Percentiles rank a stretch among this genome's conserved stretches.
These are phyloP conservation scores for Agapostemon virescens DNA, from an alignment of 2,888 invertebrate species.

Conservation along the genomic window DNA sequence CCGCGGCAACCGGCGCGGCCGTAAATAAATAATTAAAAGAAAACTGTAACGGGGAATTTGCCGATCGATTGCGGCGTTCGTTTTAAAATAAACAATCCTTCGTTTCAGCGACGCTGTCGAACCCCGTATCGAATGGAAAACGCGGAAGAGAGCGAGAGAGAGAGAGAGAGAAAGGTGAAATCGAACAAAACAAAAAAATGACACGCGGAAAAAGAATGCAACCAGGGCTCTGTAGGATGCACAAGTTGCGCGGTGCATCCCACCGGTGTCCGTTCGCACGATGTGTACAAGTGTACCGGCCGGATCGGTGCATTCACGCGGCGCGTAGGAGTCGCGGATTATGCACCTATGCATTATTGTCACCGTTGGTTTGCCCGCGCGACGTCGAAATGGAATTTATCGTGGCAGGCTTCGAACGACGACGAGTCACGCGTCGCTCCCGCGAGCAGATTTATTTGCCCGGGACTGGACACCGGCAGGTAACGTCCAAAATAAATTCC, in stretches of 20 bases:
- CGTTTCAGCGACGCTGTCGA: neutral
- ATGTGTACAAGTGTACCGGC: constrained; percentile 34
- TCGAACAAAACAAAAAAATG: neutral
- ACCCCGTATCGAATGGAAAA: neutral
- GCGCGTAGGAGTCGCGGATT: constrained; percentile 62
- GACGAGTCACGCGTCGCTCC: constrained; percentile 41
- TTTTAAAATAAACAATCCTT: constrained; percentile 1
- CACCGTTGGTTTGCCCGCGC: constrained; percentile 53
- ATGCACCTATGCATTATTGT: constrained; percentile 67
- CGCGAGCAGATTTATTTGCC: constrained; percentile 42
- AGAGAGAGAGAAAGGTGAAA: neutral
- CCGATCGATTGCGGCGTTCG: neutral
- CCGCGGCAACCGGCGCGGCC: neutral
- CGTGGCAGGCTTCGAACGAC: constrained; percentile 45
- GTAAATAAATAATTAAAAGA: neutral
- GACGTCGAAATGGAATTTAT: constrained; percentile 61
- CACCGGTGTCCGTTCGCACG: constrained; percentile 39
- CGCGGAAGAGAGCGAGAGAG: neutral
- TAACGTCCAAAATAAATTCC: constrained; percentile 37
- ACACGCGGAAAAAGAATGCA: neutral
- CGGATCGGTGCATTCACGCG: constrained; percentile 44
- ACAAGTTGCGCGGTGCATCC: neutral
- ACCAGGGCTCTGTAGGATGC: neutral
- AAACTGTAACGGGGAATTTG: neutral
- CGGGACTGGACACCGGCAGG: neutral